Base-by-base conservation (phyloP, 1,140 invertebrate genomes). In the Adelges cooleyi region DNA sequence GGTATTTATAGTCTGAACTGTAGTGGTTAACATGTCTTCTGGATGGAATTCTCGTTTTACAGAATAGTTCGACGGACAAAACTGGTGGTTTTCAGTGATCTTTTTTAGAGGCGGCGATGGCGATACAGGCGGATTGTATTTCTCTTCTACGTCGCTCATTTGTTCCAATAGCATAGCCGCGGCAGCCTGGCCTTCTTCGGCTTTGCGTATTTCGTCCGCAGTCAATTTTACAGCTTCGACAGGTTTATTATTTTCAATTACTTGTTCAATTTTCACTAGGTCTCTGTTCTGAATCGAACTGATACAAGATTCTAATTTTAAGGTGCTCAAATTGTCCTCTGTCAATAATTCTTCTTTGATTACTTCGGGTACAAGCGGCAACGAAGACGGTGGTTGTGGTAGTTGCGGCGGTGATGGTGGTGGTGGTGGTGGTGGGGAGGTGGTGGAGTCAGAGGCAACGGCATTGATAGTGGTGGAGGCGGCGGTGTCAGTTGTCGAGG, bases 401-500 rank as follows among this genome's bases (percentile, higher is more conserved):
- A 17, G n/a, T 44, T 11, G 4, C n/a, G 40, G 40, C 15, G n/a
- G n/a, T 8, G 40, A 44, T 11, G 18, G 22, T 5, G 20, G 17
- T 25, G 46, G n/a, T 38, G 29, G 51, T 29, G 38, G 33, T 25
- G 22, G 75, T 68, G 17, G 70, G n/a, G n/a, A 71, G 66, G 67
- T 68, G 27, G 69, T 51, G 27, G 65, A 72, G 3, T 70, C 5
- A 33, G 29, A 33, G 29, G n/a, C n/a, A 33, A 33, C 29, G 11
- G 5, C 5, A 33, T 33, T 68, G 54, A 6, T 17, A 36, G 25
- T 29, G 72, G 68, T 71, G 70, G 69, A 1, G 70, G 52, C 17
- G 68, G 38, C 1, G 54, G 62, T 38, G 71, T 65, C 0, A 68
- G 71, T 53, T 68, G 71, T 10, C 70, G 65, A 48, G 67, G 67